phyloP scores from a whole-genome alignment of 2,797 vertebrate genomes.

The Perodicticus potto region DNA sequence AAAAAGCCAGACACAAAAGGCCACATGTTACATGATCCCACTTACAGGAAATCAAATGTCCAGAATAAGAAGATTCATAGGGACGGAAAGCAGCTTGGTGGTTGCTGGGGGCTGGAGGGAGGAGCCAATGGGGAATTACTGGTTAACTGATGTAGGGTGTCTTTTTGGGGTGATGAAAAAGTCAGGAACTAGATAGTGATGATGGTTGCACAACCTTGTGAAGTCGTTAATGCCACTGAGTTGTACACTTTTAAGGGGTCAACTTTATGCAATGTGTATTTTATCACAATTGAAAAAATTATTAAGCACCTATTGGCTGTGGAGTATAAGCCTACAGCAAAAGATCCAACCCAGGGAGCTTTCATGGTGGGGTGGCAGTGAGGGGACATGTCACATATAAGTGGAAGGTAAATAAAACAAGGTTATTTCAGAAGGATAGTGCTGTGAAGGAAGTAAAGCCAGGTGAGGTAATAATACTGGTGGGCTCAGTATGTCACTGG shows the following conservation, averaged over 20 bases:
- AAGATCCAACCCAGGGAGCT: background rate
- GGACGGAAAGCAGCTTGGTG: accelerated
- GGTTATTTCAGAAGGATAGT: background rate
- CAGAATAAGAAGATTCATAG: background rate
- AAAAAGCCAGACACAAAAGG: background rate
- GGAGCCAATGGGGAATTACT: background rate
- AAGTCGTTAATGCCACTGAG: background rate
- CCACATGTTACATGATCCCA: accelerated
- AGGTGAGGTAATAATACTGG: background rate
- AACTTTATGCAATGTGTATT: background rate
- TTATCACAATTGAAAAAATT: background rate
- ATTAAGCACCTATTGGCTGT: background rate
- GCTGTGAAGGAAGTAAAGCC: background rate
- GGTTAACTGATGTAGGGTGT: background rate
- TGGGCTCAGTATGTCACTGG: background rate
- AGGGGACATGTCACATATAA: background rate
- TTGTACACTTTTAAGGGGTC: background rate
- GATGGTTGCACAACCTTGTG: background rate
- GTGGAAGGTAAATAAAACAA: too few relatives aligned
- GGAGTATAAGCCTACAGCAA: background rate
- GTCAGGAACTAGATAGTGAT: background rate
- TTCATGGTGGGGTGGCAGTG: background rate
- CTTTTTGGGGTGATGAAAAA: background rate
- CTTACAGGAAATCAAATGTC: background rate
- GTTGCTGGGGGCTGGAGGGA: accelerated